Percentiles rank a stretch among this genome's conserved stretches.
Conservation (phyloP, 2,797 vertebrate species). For the Novumbra hubbsi region DNA sequence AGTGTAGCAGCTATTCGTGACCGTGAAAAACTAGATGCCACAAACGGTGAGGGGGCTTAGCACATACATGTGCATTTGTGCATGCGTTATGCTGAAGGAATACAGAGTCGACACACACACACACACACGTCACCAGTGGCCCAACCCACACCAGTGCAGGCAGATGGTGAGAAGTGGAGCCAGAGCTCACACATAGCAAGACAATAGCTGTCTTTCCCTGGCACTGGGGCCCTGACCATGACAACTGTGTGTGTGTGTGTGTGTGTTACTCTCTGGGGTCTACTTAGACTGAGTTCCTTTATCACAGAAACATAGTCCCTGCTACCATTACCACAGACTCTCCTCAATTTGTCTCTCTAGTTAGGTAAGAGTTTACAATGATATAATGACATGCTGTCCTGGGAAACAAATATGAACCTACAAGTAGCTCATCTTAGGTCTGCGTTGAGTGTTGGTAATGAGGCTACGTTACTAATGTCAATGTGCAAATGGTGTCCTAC, state of each 20-base stretch:
- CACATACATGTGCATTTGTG: too few species aligned
- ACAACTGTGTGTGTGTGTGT: background rate
- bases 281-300: background rate
- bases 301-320: background rate
- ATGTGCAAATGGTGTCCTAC: background rate
- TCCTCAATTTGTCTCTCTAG: background rate
- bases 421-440: background rate
- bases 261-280: background rate
- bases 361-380: background rate
- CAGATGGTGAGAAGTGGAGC: constrained; percentile 77
- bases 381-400: background rate
- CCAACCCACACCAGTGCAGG: constrained; percentile 64
- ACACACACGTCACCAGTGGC: constrained; percentile 40
- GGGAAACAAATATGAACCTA: background rate
- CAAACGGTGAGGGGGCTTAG: constrained; percentile 37
- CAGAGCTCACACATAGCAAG: constrained; percentile 66
- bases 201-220: constrained; percentile 68
- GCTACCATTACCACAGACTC: background rate
- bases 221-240: constrained; percentile 20
- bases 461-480: background rate
- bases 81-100: too few species aligned
- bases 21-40: constrained; percentile 5
- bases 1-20: constrained; percentile 19
- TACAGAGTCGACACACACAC: too few species aligned
- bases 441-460: background rate